Evolutionary conservation across 2,888 invertebrate species (phyloP), one percentile per base, ranked within the genome.

Genomic region (Trachelus troglodyta): DNA sequence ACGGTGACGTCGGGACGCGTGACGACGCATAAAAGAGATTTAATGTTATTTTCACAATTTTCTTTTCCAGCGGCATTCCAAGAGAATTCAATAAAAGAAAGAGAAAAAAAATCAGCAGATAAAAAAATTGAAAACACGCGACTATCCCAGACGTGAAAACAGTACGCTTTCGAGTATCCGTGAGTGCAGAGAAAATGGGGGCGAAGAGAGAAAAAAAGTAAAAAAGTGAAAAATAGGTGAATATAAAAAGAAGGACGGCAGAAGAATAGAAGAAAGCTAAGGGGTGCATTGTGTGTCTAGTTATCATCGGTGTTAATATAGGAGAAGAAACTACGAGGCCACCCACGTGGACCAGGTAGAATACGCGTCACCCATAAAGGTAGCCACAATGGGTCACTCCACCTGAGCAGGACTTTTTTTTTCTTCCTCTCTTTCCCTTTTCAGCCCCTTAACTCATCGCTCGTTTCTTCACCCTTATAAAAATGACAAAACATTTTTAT

Each of bases 291-390:
- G 82, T 82, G 83, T 76, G 82, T 79, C 80, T 81, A 84, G 83
- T 85, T 87, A 88, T 87, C 85, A 86, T 85, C 82, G 84, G 85
- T 86, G 87, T 87, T 87, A 87, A 89, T 89, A 87, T 81, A 85
- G 85, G 85, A 83, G 85, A 83, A 85, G 82, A 82, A 83, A 84
- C 80, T 78, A 77, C 75, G 71, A 81, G 88, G 85, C 89, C 89
- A 89, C 89, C 89, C 89, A 89, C 86, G 87, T 85, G 81, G 78
- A 79, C 77, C 88, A 89, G 89, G 88, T 89, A 89, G 35, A 71
- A 34, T 23, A 56, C 79, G 75, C 71, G 12, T 37, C 73, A 73
- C 75, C 77, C 35, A 79, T 74, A 76, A 37, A 81, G 77, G 74
- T 74, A 12, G 40, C 40, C 40, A 40, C 40, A 40, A 74, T 34